Conservation (phyloP, 2,113 vertebrate genomes). For the Nettapus auritus region DNA sequence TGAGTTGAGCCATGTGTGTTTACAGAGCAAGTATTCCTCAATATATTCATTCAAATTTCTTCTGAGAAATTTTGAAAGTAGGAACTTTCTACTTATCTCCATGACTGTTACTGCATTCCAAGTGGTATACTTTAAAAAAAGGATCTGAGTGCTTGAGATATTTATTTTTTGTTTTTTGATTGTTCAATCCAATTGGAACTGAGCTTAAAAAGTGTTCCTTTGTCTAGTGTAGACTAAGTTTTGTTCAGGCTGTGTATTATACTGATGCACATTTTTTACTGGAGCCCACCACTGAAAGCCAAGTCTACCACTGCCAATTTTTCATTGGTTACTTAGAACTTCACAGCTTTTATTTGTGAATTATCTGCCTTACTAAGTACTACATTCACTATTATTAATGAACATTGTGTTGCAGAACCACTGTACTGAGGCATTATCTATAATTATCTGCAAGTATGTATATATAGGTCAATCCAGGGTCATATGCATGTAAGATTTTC, state of each 20-base stretch:
- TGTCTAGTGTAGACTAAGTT: neutral
- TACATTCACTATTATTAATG: neutral
- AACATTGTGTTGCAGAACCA: neutral
- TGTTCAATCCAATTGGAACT: neutral
- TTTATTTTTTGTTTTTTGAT: neutral
- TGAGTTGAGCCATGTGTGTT: neutral
- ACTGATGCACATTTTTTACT: neutral
- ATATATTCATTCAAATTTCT: neutral
- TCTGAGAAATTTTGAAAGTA: too few species aligned
- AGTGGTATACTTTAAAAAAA: neutral
- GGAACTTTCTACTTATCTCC: neutral
- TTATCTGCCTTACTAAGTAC: neutral
- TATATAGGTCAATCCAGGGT: neutral
- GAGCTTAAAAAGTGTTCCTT: neutral
- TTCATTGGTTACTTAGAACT: neutral
- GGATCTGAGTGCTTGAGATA: neutral
- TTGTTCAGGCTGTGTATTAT: neutral
- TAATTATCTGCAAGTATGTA: neutral
- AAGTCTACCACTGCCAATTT: neutral
- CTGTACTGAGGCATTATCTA: neutral
- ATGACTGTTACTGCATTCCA: neutral
- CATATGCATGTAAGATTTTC: neutral
- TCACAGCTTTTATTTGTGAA: constrained; percentile 21
- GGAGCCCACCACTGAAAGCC: neutral
- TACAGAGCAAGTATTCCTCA: neutral